Conservation (phyloP, 2,113 vertebrate genomes). For the Microtus ochrogaster region DNA sequence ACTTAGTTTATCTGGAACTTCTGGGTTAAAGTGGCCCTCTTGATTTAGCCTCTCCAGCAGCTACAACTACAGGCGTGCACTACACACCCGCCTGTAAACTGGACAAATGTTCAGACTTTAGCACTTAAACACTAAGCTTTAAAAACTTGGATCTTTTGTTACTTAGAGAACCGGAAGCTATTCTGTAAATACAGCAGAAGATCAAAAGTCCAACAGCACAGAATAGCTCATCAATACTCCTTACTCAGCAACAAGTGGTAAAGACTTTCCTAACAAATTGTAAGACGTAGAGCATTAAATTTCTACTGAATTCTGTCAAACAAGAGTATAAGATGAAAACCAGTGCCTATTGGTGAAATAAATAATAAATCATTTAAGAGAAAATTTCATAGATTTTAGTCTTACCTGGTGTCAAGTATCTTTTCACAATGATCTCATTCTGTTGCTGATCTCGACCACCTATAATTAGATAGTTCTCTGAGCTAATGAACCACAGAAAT, state of each 20-base stretch:
- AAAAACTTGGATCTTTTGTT: background rate
- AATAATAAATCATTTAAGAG: background rate
- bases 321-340: conserved; percentile 31
- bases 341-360: background rate
- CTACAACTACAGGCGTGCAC: background rate
- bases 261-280: background rate
- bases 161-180: conserved; percentile 37
- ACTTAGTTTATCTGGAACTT: background rate
- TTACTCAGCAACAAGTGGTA: conserved; percentile 37
- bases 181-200: conserved; percentile 16
- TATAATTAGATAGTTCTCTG: conserved; percentile 97
- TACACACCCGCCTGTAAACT: background rate
- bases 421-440: conserved; percentile 98
- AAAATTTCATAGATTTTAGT: background rate
- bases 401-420: conserved; percentile 93
- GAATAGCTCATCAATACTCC: background rate
- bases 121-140: conserved; percentile 28
- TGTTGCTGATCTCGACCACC: conserved; percentile 98
- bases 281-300: conserved; percentile 32
- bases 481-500: conserved; percentile 99
- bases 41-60: background rate
- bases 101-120: fast-evolving
- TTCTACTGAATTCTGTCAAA: conserved; percentile 33
- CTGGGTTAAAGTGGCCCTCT: background rate
- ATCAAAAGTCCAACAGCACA: conserved; percentile 22